Percentiles rank a stretch among this genome's conserved stretches.
phyloP scores from a whole-genome alignment of 53 echinoderm and acorn worm species.

The Holothuria scabra region DNA sequence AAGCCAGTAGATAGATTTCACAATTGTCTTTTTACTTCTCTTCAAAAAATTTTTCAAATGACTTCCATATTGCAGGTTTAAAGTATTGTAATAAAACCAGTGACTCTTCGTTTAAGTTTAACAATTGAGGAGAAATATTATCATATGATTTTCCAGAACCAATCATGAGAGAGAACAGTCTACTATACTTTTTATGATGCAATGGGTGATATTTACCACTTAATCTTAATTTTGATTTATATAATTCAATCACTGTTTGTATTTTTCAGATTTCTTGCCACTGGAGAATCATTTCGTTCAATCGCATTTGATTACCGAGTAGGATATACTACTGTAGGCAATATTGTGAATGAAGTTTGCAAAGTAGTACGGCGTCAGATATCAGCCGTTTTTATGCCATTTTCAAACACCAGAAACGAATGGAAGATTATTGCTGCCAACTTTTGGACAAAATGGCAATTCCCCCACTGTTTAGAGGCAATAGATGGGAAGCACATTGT shows the following conservation, averaged over 20 bases:
- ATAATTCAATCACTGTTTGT: not conserved
- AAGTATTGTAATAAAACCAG: no score
- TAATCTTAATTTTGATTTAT: no score
- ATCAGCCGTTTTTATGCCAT: conserved; percentile 29
- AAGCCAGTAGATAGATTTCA: no score
- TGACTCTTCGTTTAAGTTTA: no score
- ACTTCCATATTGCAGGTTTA: no score
- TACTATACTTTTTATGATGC: no score
- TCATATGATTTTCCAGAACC: no score
- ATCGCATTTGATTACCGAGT: conserved; percentile 43
- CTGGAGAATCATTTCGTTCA: conserved; percentile 45
- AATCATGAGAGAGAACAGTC: no score
- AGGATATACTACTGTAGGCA: conserved; percentile 38
- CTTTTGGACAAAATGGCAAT: conserved; percentile 54
- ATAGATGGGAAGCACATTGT: conserved; percentile 66
- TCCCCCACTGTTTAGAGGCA: conserved; percentile 66
- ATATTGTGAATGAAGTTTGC: conserved; percentile 30
- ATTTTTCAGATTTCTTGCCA: conserved; percentile 43
- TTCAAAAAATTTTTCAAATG: no score
- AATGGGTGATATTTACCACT: no score
- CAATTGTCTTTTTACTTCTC: no score
- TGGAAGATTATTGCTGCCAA: conserved; percentile 50
- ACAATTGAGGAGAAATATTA: no score
- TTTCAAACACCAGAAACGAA: conserved; percentile 1
- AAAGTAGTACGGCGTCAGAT: conserved; percentile 39